A percentile compares a stretch with the other conserved stretches of the same genome.
Conservation (phyloP, 2,113 vertebrate species). For the Macquaria australasica region DNA sequence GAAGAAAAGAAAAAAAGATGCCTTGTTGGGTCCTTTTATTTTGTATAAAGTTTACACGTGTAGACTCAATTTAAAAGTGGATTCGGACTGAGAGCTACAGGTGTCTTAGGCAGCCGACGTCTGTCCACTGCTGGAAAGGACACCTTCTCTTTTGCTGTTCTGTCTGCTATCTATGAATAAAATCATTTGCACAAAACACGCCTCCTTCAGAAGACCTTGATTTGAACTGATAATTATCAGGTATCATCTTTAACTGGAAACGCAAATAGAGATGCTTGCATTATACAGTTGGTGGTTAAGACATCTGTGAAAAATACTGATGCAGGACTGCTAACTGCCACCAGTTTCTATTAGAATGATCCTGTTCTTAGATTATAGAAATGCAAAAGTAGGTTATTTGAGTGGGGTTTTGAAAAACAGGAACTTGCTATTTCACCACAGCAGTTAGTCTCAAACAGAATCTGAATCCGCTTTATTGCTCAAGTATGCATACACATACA, state of each 20-base stretch:
- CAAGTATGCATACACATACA: background rate
- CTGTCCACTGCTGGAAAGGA: slow-evolving; percentile 6
- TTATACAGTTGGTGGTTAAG: background rate
- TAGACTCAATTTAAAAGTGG: slow-evolving; percentile 26
- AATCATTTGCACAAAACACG: slow-evolving; percentile 63
- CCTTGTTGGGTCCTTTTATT: slow-evolving; percentile 39
- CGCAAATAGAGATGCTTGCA: background rate
- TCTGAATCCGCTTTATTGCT: too few relatives aligned
- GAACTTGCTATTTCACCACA: background rate
- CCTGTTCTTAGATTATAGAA: background rate
- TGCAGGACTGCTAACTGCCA: background rate
- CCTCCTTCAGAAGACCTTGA: slow-evolving; percentile 16
- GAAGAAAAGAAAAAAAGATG: slow-evolving; percentile 15
- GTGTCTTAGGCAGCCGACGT: background rate
- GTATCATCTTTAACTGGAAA: background rate
- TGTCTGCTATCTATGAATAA: slow-evolving; percentile 69
- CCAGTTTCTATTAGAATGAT: background rate
- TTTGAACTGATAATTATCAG: background rate
- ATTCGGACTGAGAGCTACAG: slow-evolving; percentile 13
- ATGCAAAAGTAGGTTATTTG: background rate
- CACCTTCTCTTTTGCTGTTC: slow-evolving; percentile 44
- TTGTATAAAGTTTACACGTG: slow-evolving; percentile 56
- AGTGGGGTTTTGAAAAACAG: background rate
- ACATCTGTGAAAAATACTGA: background rate
- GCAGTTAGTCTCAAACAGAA: background rate